Base-by-base conservation (phyloP, 2,888 invertebrate genomes). In the Stenchaetothrips biformis region DNA sequence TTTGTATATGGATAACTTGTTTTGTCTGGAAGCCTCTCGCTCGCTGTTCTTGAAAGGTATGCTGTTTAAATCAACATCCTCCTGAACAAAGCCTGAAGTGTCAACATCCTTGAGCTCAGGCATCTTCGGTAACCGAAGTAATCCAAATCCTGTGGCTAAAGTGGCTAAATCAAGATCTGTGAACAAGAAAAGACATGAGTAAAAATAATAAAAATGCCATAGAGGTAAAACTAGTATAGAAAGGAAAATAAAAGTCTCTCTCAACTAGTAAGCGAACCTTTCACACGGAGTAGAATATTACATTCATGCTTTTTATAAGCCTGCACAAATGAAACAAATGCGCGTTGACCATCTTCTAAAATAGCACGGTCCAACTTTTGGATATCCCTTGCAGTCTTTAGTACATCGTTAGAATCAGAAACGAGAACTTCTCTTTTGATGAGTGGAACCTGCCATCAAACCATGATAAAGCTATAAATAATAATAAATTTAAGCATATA, bases 231-330 rank as follows among this genome's bases (percentile, higher is more conserved):
- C 9, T 21, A 4, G 4, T 21, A 9, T 1, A 67, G 7, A 8
- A 27, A 74, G 8, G 18, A 49, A 21, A 47, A 9, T 48, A 59
- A 79, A 2, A 7, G 7, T 74, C 1, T 80, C 16, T 77, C 9
- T 11, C 18, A 49, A 25, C 59, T 49, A 21, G 80, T 67, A 37
- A 78, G 80, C 82, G 82, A 84, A 90, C 91, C 89, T 87, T 96
- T 97, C 21, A 96, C 87, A 84, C 93, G 90, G 82, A 99, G 90
- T 79, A 99, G 91, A 74, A 98, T 90, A 84, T 92, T 94, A 85
- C 98, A 98, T 86, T 99, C 98, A 87, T 99, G 98, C 86, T 98
- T 99, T 16, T 92, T 92, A 87, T 99, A 99, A 0, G 97, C 94
- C 83, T 95, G 92, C 82, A 99, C 90, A 86, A 96, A 98, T 0